phyloP scores from a whole-genome alignment of 1,140 invertebrate genomes.

The Mya arenaria region DNA sequence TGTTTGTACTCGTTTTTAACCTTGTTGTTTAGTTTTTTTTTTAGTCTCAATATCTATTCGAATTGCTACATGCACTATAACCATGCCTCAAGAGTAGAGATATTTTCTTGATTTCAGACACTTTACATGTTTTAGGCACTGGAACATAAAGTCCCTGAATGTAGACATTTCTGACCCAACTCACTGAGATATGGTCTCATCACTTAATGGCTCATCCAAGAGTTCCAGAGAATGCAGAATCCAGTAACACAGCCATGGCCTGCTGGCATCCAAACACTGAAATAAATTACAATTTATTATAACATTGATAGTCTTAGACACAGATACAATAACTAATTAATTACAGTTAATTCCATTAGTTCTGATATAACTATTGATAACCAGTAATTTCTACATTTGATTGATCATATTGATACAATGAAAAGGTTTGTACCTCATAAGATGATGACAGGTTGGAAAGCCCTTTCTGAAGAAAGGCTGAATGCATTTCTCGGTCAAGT shows the following conservation, averaged over 20 bases:
- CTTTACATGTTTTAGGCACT: not conserved
- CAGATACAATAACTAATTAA: not conserved
- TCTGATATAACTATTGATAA: slow-evolving; percentile 29
- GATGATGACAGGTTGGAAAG: slow-evolving; percentile 85
- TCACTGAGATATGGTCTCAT: slow-evolving; percentile 86
- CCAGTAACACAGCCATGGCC: slow-evolving; percentile 98
- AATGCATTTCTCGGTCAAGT: slow-evolving; percentile 69
- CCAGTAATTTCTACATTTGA: not conserved
- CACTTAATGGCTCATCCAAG: slow-evolving; percentile 87
- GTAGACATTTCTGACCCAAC: slow-evolving; percentile 58
- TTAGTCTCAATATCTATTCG: too few species aligned
- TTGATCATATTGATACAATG: not conserved
- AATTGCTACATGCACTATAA: too few species aligned
- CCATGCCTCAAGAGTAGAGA: too few species aligned
- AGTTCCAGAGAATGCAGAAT: slow-evolving; percentile 94
- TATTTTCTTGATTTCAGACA: too few species aligned
- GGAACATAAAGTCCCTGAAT: not conserved
- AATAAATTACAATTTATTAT: slow-evolving; percentile 56
- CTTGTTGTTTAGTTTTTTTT: too few species aligned
- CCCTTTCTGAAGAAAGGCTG: slow-evolving; percentile 86
- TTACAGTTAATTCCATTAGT: not conserved
- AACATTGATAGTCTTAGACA: too few species aligned
- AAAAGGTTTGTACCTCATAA: slow-evolving; percentile 85
- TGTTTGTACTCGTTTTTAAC: too few species aligned
- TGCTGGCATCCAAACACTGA: slow-evolving; percentile 94